Evolutionary conservation across 2,888 invertebrate species (phyloP), one percentile per base, ranked within the genome.

Genomic region (Drosophila lutescens): DNA sequence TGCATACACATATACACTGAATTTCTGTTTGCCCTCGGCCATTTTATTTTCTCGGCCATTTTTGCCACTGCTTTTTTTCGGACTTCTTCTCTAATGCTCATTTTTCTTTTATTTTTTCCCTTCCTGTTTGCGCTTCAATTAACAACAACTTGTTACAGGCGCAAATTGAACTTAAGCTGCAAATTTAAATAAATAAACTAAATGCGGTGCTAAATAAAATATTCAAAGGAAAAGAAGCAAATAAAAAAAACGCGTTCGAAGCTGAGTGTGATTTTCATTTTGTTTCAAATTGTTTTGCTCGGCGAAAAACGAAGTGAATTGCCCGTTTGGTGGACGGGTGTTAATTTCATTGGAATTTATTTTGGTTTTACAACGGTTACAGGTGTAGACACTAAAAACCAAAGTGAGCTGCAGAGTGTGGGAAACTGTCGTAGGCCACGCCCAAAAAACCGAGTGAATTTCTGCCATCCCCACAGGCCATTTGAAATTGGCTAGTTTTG

Each of bases 71-170:
- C 5, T 15, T 23, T n/a, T 44, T 60, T 59, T 65, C 34, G 49
- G 46, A 41, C 47, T 53, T 40, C 23, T 63, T 12, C 50, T 53
- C 65, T 53, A 65, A 65, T 65, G 9, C 26, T 17, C 10, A 12
- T 32, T 32, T 43, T 32, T 7, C n/a, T 10, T 34, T 30, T 36
- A 26, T 61, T 80, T 84, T 86, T 72, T 73, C 58, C 76, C 67
- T 63, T 46, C 69, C 67, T 86, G 71, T 88, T 89, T 88, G 80
- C 69, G 67, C 71, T 74, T 84, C 80, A 89, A 88, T 88, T 88
- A 88, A 82, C 88, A 88, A 79, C 79, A 83, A 88, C 84, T 83
- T 89, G 88, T 88, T 88, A 88, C 79, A 83, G 88, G 76, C 78
- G 74, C 88, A 80, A 88, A 86, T 78, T 76, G 77, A 77, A 74